A percentile compares a stretch with the other conserved stretches of the same genome.
Conservation (phyloP, 2,888 invertebrate genomes). For the Luffia ferchaultella region DNA sequence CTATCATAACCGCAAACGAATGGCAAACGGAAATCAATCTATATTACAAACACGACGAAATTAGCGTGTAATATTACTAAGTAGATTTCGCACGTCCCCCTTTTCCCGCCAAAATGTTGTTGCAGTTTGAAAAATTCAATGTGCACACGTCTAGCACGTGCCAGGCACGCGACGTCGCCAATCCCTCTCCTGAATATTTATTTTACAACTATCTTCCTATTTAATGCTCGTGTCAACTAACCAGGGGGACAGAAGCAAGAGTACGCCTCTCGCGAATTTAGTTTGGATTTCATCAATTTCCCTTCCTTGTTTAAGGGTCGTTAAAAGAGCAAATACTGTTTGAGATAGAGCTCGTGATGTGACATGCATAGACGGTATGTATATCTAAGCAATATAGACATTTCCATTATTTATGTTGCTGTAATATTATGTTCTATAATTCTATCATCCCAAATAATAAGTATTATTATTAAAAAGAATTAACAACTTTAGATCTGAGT, state of each 20-base stretch:
- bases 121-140: constrained; percentile 12
- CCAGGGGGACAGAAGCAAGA: constrained; percentile 24
- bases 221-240: constrained; percentile 48
- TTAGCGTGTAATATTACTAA: constrained; percentile 64
- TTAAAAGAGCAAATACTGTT: constrained; percentile 45
- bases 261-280: constrained; percentile 39
- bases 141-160: constrained; percentile 28
- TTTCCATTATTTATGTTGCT: background rate
- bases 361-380: background rate
- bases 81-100: constrained; percentile 39
- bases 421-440: constrained; percentile 18
- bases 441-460: no score
- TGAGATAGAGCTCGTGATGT: constrained; percentile 33
- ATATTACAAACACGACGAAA: constrained; percentile 50
- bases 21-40: constrained; percentile 52
- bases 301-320: constrained; percentile 21
- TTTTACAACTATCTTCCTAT: constrained; percentile 54
- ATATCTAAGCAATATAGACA: background rate
- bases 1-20: no score
- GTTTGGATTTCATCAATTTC: constrained; percentile 52
- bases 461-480: no score
- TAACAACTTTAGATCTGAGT: no score
- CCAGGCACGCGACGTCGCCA: constrained; percentile 26
- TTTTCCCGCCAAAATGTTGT: constrained; percentile 39
- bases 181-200: constrained; percentile 41